phyloP scores from a whole-genome alignment of 2,113 vertebrate genomes.

The Butastur rufipennis region DNA sequence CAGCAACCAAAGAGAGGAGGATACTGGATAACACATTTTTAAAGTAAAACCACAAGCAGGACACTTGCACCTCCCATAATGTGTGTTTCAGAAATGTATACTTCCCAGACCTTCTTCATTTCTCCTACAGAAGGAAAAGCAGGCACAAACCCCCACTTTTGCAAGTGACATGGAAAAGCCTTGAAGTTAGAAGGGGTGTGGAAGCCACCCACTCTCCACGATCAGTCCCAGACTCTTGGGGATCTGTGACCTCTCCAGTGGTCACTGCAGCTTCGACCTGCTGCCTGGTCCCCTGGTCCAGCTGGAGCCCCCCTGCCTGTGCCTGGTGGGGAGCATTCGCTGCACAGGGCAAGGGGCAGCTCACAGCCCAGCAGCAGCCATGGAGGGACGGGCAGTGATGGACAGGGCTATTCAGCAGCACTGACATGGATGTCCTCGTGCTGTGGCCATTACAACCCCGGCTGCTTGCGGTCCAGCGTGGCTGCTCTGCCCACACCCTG shows the following conservation, averaged over 20 bases:
- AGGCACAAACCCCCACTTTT: neutral
- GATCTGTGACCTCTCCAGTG: neutral
- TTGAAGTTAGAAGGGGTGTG: neutral
- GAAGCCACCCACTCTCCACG: neutral
- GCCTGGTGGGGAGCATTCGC: neutral
- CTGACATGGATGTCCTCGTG: neutral
- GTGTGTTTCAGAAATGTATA: neutral
- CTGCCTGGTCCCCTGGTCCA: rapidly evolving
- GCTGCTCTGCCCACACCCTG: neutral
- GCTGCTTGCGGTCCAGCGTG: neutral
- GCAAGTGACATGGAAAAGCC: neutral
- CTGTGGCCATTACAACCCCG: too few species aligned
- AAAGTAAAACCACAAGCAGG: neutral
- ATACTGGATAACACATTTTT: neutral
- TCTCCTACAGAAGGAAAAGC: neutral
- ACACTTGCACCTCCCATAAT: neutral
- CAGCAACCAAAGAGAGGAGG: neutral
- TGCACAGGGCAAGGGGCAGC: neutral
- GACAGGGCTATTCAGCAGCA: neutral
- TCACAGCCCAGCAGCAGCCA: neutral
- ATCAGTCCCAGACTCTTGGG: neutral
- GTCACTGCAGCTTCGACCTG: neutral
- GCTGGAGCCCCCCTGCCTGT: neutral
- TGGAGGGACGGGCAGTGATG: neutral
- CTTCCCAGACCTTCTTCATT: neutral